Base-by-base conservation (phyloP, 2,797 vertebrate species). In the Streptopelia turtur region DNA sequence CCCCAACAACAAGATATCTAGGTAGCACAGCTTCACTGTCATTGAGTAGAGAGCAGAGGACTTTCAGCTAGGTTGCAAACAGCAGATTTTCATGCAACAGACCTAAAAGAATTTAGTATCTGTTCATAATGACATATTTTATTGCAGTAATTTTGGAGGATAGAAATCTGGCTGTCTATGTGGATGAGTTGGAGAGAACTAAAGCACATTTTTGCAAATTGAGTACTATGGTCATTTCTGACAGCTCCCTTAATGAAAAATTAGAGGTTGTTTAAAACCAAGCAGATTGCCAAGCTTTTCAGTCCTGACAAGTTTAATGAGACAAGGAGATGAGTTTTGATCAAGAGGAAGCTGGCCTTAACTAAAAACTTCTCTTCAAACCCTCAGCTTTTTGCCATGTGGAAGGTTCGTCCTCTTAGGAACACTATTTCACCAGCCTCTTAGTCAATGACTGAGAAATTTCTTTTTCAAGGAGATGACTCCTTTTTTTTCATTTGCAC, bases 191-290 rank as follows among this genome's bases (percentile, higher is more conserved):
- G 79, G 47, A 94, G 31, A 81, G 33, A 79, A 45, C 27, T 57
- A 60, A 90, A 78, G 27, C 20, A 72, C 49, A 27, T 39, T 84
- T 90, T 49, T 83, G 45, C 15, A 86, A 74, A 78, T 90, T 83
- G 83, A 82, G 41, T 52, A 88, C 86, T 91, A 69, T 45, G 61
- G 53, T 71, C 1, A 43, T 75, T 89, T 94, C 50, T 91, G 50
- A 91, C 72, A 86, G 33, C 10, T 91, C 24, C 10, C 16, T 83
- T 89, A 85, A 86, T 78, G 49, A 86, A 94, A 91, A 94, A 78
- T 20, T 52, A 83, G 71, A 74, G 25, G 11, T 53, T 71, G 27
- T 78, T 94, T 61, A 88, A 47, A 87, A 30, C 4, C 11, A 86
- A 72, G 39, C 0, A 4, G 6, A 23, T 60, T 83, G 25, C 45